phyloP scores from a whole-genome alignment of 1,140 invertebrate genomes.

The Aphis gossypii region DNA sequence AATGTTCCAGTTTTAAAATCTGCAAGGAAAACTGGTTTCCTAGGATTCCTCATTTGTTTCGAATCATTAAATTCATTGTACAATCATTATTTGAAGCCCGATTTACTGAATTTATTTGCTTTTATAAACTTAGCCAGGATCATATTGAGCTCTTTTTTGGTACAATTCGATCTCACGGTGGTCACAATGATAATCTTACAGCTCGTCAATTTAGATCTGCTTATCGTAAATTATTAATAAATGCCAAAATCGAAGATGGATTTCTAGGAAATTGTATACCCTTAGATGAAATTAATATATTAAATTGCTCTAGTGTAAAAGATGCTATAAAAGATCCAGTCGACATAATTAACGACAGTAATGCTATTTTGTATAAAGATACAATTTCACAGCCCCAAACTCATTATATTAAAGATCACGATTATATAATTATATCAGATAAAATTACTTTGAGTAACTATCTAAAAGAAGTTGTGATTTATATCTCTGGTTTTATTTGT shows the following conservation, averaged over 20 bases:
- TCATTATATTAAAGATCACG: too few relatives aligned
- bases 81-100: not conserved
- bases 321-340: not conserved
- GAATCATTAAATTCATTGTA: not conserved
- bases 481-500: conserved; percentile 9
- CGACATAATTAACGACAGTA: not conserved
- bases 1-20: not conserved
- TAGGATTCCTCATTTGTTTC: conserved; percentile 15
- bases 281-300: not conserved
- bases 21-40: conserved; percentile 6
- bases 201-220: not conserved
- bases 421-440: too few relatives aligned
- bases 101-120: not conserved
- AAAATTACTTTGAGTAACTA: too few relatives aligned
- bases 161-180: conserved; percentile 10
- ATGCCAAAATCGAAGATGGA: not conserved
- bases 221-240: not conserved
- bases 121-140: conserved; percentile 18
- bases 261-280: conserved; percentile 14
- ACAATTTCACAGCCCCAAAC: too few relatives aligned
- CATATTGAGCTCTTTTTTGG: conserved; percentile 40
- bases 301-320: conserved; percentile 16
- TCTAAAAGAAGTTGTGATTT: conserved; percentile 14
- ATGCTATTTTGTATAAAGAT: too few relatives aligned
- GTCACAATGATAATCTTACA: not conserved